Evolutionary conservation across 2,888 invertebrate species (phyloP).

Genomic region (Chymomyza fuscimana): DNA sequence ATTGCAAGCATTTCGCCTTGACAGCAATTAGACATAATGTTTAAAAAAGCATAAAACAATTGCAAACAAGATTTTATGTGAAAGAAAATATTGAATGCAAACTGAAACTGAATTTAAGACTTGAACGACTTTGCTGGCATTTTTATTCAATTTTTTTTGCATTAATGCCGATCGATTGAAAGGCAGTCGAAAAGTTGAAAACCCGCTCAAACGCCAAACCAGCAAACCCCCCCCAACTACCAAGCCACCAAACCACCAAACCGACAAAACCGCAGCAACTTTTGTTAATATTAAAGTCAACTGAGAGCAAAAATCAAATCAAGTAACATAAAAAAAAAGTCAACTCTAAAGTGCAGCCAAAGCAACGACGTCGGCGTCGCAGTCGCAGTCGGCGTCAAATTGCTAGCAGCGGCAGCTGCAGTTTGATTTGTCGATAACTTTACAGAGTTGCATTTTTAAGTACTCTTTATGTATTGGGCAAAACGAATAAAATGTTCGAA

Average conservation of each 20-base stretch:
- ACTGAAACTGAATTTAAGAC: not conserved
- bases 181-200: constrained; percentile 25
- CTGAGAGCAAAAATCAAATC: not conserved
- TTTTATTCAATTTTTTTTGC: not conserved
- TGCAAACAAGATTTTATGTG: constrained; percentile 4
- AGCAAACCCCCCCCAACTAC: not conserved
- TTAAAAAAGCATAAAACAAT: not conserved
- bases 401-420: not conserved
- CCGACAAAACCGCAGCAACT: constrained; percentile 36
- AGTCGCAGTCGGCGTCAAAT: not conserved
- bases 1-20: constrained; percentile 42
- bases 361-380: not conserved
- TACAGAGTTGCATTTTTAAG: not conserved
- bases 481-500: too few species aligned
- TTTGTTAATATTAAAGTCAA: not conserved
- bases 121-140: not conserved
- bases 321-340: not conserved
- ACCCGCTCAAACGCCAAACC: constrained; percentile 51
- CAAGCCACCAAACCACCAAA: constrained; percentile 47
- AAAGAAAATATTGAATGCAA: not conserved
- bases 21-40: constrained; percentile 37
- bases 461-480: too few species aligned
- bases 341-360: not conserved
- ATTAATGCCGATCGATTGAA: not conserved
- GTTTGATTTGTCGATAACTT: constrained; percentile 4